Conservation (phyloP, 2,888 invertebrate genomes). For the Hirtodrosophila histrioides region DNA sequence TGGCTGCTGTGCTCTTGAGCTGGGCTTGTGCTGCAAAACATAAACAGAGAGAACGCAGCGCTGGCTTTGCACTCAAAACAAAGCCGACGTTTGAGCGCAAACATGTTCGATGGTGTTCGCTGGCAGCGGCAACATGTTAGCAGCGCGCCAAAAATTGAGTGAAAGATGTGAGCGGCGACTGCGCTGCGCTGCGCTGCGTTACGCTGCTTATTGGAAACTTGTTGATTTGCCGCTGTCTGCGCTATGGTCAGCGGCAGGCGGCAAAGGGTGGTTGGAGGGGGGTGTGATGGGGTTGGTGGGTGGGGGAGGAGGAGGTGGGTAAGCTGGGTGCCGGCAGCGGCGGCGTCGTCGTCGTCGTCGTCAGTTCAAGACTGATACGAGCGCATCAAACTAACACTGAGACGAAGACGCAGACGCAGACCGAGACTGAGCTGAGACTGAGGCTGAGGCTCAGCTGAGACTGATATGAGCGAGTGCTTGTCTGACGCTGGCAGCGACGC, state of each 20-base stretch:
- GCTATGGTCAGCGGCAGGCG: slow-evolving; percentile 1
- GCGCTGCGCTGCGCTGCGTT: slow-evolving; percentile 27
- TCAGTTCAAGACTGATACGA: slow-evolving; percentile 38
- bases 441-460: background rate
- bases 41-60: slow-evolving; percentile 54
- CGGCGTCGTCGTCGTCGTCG: slow-evolving; percentile 5
- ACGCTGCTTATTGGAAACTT: slow-evolving; percentile 50
- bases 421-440: background rate
- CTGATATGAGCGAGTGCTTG: slow-evolving; percentile 35
- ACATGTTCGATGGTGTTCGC: slow-evolving; percentile 44
- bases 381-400: slow-evolving; percentile 42
- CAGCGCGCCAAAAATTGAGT: slow-evolving; percentile 26
- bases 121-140: slow-evolving; percentile 32
- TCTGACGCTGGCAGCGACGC: slow-evolving; percentile 30
- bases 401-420: slow-evolving; percentile 1
- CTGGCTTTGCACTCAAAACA: slow-evolving; percentile 47
- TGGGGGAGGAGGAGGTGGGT: slow-evolving; percentile 1
- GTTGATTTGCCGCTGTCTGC: slow-evolving; percentile 53
- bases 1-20: slow-evolving; percentile 52
- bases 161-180: slow-evolving; percentile 11
- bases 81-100: slow-evolving; percentile 39
- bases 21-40: slow-evolving; percentile 42
- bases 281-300: slow-evolving; percentile 1
- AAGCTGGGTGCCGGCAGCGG: slow-evolving; percentile 18
- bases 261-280: background rate